These are phyloP conservation scores for Macrochelys suwanniensis DNA, from an alignment of 2,797 vertebrate species.

Conservation along the genomic window DNA sequence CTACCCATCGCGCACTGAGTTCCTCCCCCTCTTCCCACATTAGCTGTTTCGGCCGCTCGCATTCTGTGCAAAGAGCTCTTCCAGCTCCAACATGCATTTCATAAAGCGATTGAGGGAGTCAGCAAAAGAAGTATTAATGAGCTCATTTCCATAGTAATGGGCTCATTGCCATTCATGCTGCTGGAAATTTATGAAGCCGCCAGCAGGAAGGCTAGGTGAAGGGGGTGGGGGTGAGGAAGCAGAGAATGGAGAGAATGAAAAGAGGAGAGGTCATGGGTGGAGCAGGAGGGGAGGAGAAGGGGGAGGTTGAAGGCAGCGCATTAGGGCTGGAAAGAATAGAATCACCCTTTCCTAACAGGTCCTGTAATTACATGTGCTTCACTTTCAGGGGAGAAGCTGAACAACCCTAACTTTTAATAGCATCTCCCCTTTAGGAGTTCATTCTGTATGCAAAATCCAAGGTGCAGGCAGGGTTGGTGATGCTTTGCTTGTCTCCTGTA, in stretches of 20 bases:
- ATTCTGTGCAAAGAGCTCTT: not conserved
- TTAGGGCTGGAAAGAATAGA: conserved; percentile 27
- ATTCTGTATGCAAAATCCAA: conserved; percentile 39
- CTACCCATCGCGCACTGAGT: not conserved
- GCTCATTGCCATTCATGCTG: conserved; percentile 38
- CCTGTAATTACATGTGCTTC: not conserved
- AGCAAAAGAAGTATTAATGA: conserved; percentile 53
- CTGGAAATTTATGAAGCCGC: conserved; percentile 70
- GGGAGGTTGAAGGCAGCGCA: not conserved
- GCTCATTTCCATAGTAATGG: conserved; percentile 68
- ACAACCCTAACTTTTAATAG: not conserved
- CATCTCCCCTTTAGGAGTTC: conserved; percentile 37
- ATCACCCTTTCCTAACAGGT: conserved; percentile 26
- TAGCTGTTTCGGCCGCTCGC: not conserved
- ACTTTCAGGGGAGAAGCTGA: conserved; percentile 34
- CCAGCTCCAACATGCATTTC: conserved; percentile 23
- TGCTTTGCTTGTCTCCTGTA: conserved; percentile 61
- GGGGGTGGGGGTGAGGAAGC: conserved; percentile 7
- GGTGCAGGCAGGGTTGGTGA: conserved; percentile 35
- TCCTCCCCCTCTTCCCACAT: not conserved
- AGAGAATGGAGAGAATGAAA: conserved; percentile 6
- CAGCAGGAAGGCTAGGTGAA: conserved; percentile 31
- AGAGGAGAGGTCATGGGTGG: not conserved
- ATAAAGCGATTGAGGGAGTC: not conserved
- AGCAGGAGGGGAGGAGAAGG: conserved; percentile 12